Evolutionary conservation across 1,140 invertebrate genomes (phyloP).

Genomic region (Pectinophora gossypiella): DNA sequence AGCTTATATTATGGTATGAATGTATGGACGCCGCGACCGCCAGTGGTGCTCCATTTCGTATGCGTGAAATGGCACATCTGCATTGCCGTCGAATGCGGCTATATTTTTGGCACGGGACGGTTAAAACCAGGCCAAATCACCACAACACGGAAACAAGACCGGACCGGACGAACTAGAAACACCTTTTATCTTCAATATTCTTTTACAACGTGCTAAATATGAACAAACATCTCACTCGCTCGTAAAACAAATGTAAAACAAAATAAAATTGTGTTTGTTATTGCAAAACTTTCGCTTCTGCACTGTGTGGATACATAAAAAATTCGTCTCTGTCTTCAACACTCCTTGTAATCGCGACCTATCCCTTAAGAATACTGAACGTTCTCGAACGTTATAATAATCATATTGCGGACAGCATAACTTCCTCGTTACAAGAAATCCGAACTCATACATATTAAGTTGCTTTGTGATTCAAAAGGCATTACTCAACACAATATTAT

Average conservation of each 20-base stretch:
- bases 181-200: background rate
- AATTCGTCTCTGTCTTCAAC: too few relatives aligned
- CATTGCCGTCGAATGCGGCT: constrained; percentile 42
- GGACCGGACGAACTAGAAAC: background rate
- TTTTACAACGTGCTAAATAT: background rate
- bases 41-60: constrained; percentile 28
- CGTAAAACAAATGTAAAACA: background rate
- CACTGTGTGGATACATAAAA: background rate
- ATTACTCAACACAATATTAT: too few relatives aligned
- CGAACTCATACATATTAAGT: too few relatives aligned
- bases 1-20: too few relatives aligned
- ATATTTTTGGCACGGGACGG: constrained; percentile 48
- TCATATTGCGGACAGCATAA: too few relatives aligned
- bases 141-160: constrained; percentile 21
- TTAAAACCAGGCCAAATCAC: constrained; percentile 35
- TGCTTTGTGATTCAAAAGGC: too few relatives aligned
- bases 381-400: too few relatives aligned
- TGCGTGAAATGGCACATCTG: constrained; percentile 51
- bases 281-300: background rate
- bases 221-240: background rate
- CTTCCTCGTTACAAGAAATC: too few relatives aligned
- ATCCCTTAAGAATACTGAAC: too few relatives aligned
- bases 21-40: too few relatives aligned
- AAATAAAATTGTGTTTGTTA: background rate
- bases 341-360: too few relatives aligned